phyloP scores from a whole-genome alignment of 2,888 invertebrate species.

The Euclidia mi region DNA sequence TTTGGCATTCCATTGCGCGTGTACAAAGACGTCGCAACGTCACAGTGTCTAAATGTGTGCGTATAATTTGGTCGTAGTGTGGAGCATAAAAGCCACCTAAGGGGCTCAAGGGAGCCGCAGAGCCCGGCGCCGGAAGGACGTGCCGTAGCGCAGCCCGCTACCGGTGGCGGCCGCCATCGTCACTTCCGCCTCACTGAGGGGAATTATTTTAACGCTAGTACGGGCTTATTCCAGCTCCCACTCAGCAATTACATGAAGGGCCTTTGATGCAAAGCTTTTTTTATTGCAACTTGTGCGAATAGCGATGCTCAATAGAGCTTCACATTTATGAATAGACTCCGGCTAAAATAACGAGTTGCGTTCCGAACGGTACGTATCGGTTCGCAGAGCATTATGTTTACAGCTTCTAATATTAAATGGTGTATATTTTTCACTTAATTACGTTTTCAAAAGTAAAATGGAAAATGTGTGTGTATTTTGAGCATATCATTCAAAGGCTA shows the following conservation, averaged over 20 bases:
- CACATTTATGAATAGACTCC: constrained; percentile 50
- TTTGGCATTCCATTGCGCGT: too few relatives aligned
- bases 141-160: too few relatives aligned
- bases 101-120: too few relatives aligned
- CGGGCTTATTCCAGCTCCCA: constrained; percentile 59
- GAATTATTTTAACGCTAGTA: constrained; percentile 75
- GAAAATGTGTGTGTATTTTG: too few relatives aligned
- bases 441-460: constrained; percentile 3
- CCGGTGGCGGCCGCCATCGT: too few relatives aligned
- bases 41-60: too few relatives aligned
- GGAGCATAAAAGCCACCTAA: too few relatives aligned
- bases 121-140: too few relatives aligned
- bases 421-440: constrained; percentile 16
- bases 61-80: too few relatives aligned
- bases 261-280: constrained; percentile 64
- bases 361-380: constrained; percentile 25
- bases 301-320: constrained; percentile 58
- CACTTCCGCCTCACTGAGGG: too few relatives aligned
- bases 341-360: constrained; percentile 41
- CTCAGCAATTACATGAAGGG: constrained; percentile 70
- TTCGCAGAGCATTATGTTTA: constrained; percentile 14
- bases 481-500: too few relatives aligned
- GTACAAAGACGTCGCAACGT: too few relatives aligned
- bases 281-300: constrained; percentile 57
- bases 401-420: constrained; percentile 24